Evolutionary conservation across 1,140 invertebrate genomes (phyloP).

Genomic region (Anastrepha ludens): DNA sequence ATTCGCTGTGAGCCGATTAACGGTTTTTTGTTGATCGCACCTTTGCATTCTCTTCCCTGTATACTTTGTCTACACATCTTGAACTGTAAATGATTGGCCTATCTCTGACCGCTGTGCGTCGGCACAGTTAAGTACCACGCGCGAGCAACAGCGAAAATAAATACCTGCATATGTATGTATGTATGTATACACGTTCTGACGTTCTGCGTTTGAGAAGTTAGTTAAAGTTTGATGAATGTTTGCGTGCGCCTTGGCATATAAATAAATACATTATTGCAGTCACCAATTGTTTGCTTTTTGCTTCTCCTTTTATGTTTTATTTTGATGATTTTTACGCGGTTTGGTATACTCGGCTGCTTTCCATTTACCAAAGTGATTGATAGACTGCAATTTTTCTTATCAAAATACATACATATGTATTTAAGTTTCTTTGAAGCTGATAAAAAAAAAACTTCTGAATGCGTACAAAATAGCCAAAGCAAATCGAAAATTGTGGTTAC

Average conservation of each 20-base stretch:
- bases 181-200: not conserved
- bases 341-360: slow-evolving; percentile 64
- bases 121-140: too few relatives aligned
- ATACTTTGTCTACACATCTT: too few relatives aligned
- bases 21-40: too few relatives aligned
- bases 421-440: slow-evolving; percentile 46
- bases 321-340: slow-evolving; percentile 53
- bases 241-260: slow-evolving; percentile 22
- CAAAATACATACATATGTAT: slow-evolving; percentile 60
- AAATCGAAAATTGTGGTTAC: slow-evolving; percentile 51
- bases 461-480: slow-evolving; percentile 18
- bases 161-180: not conserved
- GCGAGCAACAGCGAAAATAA: too few relatives aligned
- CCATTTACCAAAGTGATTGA: slow-evolving; percentile 72
- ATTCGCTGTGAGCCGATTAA: too few relatives aligned
- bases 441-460: slow-evolving; percentile 59
- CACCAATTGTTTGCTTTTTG: not conserved
- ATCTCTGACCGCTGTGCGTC: too few relatives aligned
- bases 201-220: slow-evolving; percentile 42
- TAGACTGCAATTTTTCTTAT: slow-evolving; percentile 73
- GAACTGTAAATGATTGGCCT: too few relatives aligned
- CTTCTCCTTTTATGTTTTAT: slow-evolving; percentile 59
- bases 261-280: slow-evolving; percentile 22
- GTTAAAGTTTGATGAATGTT: slow-evolving; percentile 57
- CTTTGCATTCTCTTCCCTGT: too few relatives aligned